These are phyloP conservation scores for Muraenolepis orangiensis DNA, from an alignment of 2,797 vertebrate species.

Conservation along the genomic window DNA sequence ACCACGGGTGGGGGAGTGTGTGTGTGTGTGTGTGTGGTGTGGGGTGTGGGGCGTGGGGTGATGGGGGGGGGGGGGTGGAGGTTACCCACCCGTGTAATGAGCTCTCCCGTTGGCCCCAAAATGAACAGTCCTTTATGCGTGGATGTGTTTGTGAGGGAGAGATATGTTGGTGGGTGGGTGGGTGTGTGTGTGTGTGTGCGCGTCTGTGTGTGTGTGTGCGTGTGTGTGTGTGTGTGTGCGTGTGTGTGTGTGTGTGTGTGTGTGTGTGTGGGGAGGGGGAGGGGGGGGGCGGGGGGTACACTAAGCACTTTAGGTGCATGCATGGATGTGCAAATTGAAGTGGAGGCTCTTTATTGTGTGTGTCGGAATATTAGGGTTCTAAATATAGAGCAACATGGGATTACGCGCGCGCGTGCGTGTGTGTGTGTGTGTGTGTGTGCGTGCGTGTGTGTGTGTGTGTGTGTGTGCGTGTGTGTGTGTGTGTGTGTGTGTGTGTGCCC, in stretches of 20 bases:
- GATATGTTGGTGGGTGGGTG: constrained; percentile 27
- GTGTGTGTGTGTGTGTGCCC: constrained; percentile 1
- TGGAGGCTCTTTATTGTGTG: constrained; percentile 9
- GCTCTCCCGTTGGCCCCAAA: constrained; percentile 61
- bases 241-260: constrained; percentile 12
- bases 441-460: constrained; percentile 7
- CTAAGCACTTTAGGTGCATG: constrained; percentile 24
- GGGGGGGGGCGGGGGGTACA: constrained; percentile 20
- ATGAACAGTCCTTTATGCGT: constrained; percentile 61
- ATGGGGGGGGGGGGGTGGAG: constrained; percentile 52
- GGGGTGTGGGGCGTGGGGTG: neutral
- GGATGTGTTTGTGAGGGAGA: constrained; percentile 4
- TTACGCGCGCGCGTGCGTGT: constrained; percentile 7
- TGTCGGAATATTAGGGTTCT: neutral
- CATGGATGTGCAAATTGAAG: constrained; percentile 23
- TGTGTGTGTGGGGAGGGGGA: neutral
- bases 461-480: neutral
- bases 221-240: constrained; percentile 17
- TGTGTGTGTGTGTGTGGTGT: too few relatives aligned
- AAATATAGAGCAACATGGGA: constrained; percentile 1
- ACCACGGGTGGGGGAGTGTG: neutral
- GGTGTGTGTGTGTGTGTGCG: constrained; percentile 12
- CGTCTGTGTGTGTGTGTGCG: constrained; percentile 39
- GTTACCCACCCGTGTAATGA: constrained; percentile 72
- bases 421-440: constrained; percentile 8